Evolutionary conservation across 1,140 invertebrate genomes (phyloP).

Genomic region (Laupala kohalensis): DNA sequence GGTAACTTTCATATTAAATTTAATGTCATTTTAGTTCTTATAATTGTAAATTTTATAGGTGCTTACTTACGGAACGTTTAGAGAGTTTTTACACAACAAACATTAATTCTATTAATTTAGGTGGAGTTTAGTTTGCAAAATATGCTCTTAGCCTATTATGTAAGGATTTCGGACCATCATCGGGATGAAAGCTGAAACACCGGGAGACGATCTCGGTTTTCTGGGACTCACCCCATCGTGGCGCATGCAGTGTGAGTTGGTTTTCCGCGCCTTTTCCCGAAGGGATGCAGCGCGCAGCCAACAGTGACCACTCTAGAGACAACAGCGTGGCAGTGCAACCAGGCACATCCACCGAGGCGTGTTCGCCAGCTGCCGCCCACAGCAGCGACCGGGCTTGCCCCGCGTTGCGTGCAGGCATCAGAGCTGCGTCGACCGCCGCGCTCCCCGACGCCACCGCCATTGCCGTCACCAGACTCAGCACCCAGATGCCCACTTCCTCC

Average conservation of each 20-base stretch:
- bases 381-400: not conserved
- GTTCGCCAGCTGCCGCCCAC: not conserved
- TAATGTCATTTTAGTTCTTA: not conserved
- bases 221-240: not conserved
- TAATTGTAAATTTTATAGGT: not conserved
- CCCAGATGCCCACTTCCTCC: too few species aligned
- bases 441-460: not conserved
- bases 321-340: not conserved
- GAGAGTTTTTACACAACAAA: too few species aligned
- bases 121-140: too few species aligned
- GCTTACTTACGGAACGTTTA: not conserved
- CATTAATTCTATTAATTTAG: too few species aligned
- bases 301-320: not conserved
- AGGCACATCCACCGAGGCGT: too few species aligned
- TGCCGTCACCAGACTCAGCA: too few species aligned
- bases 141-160: too few species aligned
- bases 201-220: too few species aligned
- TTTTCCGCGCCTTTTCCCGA: not conserved
- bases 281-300: not conserved
- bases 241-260: not conserved
- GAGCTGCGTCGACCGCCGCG: not conserved
- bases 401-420: too few species aligned
- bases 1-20: not conserved
- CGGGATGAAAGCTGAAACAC: too few species aligned
- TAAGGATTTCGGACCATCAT: too few species aligned